Percentiles rank a stretch among this genome's conserved stretches.
These are phyloP conservation scores for Crotalus tigris DNA, from an alignment of 2,113 vertebrate species.

Conservation along the genomic window DNA sequence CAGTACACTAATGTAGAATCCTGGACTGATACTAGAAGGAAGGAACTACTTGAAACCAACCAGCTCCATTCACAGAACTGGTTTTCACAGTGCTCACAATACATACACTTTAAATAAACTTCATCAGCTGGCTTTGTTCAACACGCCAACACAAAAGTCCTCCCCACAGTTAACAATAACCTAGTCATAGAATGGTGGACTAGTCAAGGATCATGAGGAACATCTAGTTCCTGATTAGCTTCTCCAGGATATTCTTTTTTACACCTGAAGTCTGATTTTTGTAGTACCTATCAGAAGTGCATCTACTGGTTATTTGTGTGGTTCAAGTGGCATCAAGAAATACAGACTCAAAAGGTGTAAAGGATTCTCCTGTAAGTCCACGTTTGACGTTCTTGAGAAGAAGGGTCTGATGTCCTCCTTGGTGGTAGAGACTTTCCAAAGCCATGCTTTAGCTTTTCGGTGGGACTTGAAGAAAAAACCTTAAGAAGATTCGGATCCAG, in stretches of 20 bases:
- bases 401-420: neutral
- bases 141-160: neutral
- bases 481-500: neutral
- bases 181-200: neutral
- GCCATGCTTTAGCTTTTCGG: neutral
- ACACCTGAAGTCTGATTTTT: neutral
- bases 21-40: neutral
- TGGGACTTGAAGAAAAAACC: too few relatives aligned
- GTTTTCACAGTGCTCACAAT: neutral
- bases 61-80: neutral
- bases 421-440: neutral
- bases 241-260: neutral
- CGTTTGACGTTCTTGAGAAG: neutral
- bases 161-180: neutral
- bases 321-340: neutral
- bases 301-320: neutral
- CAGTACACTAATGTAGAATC: neutral
- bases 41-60: neutral
- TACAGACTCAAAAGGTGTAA: neutral
- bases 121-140: neutral
- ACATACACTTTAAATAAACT: neutral
- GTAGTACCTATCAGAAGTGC: neutral
- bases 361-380: neutral
- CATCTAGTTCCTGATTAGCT: neutral
- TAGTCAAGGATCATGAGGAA: neutral